These are phyloP conservation scores for Telmatochromis sp. DNA, from an alignment of 2,113 vertebrate genomes.

Conservation along the genomic window DNA sequence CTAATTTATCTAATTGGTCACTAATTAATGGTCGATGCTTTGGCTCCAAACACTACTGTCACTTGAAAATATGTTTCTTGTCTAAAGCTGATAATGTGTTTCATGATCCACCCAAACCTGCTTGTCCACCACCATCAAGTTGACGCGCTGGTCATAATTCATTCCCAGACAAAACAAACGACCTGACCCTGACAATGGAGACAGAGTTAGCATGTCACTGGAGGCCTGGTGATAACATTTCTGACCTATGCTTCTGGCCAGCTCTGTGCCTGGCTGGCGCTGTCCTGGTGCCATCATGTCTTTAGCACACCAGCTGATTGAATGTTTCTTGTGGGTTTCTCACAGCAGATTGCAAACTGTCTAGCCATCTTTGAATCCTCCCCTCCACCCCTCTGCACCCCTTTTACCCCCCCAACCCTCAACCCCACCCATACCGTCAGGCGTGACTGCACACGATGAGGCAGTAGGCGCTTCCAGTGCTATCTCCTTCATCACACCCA, in stretches of 20 bases:
- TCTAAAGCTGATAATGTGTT: neutral
- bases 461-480: conserved; percentile 32
- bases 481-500: conserved; percentile 54
- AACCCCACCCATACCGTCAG: conserved; percentile 51
- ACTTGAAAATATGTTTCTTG: neutral
- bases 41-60: neutral
- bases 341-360: conserved; percentile 55
- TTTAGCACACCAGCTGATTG: conserved; percentile 50
- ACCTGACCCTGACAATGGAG: conserved; percentile 52
- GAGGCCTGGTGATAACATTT: conserved; percentile 53
- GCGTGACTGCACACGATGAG: conserved; percentile 49
- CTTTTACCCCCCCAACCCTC: neutral
- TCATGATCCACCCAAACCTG: conserved; percentile 38
- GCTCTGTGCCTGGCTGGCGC: conserved; percentile 45
- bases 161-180: conserved; percentile 50
- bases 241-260: conserved; percentile 60
- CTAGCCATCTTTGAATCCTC: conserved; percentile 39
- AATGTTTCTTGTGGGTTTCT: conserved; percentile 61
- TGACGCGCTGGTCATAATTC: conserved; percentile 33
- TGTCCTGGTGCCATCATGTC: conserved; percentile 67
- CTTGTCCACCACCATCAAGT: conserved; percentile 16
- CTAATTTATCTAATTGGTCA: neutral
- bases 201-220: conserved; percentile 60
- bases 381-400: neutral
- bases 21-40: neutral